Conservation (phyloP, 2,888 invertebrate species). For the Acheta domesticus region DNA sequence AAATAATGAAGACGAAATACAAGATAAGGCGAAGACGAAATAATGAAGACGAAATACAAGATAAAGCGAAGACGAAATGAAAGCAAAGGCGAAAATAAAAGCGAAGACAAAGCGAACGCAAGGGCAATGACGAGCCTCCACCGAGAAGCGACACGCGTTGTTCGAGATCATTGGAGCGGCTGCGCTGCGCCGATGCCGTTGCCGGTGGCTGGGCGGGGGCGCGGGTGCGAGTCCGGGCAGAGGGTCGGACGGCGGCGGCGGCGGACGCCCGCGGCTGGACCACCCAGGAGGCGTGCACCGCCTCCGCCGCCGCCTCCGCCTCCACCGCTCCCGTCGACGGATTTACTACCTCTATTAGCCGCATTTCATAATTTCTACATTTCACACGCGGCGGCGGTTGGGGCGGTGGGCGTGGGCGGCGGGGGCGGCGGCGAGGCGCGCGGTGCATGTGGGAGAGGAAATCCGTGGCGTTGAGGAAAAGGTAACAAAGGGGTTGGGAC, state of each 20-base stretch:
- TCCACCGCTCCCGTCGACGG: slow-evolving; percentile 28
- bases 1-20: too few relatives aligned
- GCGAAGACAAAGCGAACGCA: too few relatives aligned
- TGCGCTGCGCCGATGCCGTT: too few relatives aligned
- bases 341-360: slow-evolving; percentile 27
- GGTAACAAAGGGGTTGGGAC: too few relatives aligned
- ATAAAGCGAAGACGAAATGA: too few relatives aligned
- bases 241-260: neutral
- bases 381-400: neutral
- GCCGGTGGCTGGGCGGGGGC: neutral
- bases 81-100: too few relatives aligned
- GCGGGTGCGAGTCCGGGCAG: neutral
- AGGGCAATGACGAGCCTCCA: too few relatives aligned
- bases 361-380: slow-evolving; percentile 28
- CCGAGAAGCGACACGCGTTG: neutral
- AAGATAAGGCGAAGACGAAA: too few relatives aligned
- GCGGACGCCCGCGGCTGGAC: neutral
- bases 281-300: neutral
- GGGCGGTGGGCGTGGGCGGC: neutral
- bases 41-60: too few relatives aligned
- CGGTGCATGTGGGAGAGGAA: neutral
- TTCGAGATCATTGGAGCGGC: neutral
- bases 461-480: too few relatives aligned
- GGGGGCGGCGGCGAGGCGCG: neutral
- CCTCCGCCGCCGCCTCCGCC: neutral